Evolutionary conservation across 2,113 vertebrate genomes (phyloP), one percentile per base, ranked within the genome.

Genomic region (Oostethus manadensis): DNA sequence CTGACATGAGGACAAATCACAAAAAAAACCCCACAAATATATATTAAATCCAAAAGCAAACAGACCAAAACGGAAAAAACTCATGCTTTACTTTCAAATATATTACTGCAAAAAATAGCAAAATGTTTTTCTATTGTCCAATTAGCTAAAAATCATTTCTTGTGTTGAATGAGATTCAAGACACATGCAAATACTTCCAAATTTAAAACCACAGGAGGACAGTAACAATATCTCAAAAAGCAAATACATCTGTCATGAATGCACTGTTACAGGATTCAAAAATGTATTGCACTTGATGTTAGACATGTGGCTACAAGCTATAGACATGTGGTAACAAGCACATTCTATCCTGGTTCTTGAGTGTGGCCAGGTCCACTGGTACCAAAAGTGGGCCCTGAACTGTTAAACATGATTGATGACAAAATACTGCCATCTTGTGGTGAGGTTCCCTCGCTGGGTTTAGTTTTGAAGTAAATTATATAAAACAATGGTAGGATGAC

Each of bases 401-500:
- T 16, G 26, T 83, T 80, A 48, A 78, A 71, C 62, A 40, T 23
- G 17, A 45, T 3, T 4, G 66, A 40, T 26, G 46, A 23, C 3
- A 66, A 67, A 14, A 10, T 23, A 51, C 10, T 21, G 18, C 26
- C 55, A 18, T 63, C 48, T 15, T 61, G 49, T 16, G 71, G 50
- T 26, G 60, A 58, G n/a, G 82, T 74, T 8, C 53, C 78, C 10
- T 64, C 63, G 0, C 56, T 68, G 35, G 80, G 87, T 64, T 93
- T 93, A 0, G 90, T 92, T 89, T 94, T 97, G 71, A 93, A 94
- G 76, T 96, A 97, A 78, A 98, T 91, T 0, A 96, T 84, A 66
- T 97, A 99, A 86, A 98, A 96, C 20, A 99, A 85, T 0, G 96
- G 96, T 65, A 98, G 64, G 45, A 94, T 88, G 6, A 99, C 88